phyloP scores from a whole-genome alignment of 2,113 vertebrate species.

The Gambusia affinis region DNA sequence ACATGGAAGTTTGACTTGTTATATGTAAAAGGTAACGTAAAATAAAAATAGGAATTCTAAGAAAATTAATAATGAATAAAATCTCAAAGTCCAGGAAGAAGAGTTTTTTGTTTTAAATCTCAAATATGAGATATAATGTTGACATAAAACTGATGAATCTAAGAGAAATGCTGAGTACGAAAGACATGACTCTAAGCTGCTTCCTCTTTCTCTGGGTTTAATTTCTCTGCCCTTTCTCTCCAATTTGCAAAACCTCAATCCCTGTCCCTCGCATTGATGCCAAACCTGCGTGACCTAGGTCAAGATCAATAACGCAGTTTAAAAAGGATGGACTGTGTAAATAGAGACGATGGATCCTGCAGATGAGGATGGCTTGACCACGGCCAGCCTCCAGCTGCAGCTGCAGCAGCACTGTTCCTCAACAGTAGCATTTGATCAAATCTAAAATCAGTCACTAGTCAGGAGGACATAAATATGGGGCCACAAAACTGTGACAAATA shows the following conservation, averaged over 20 bases:
- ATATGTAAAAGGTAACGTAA: conserved; percentile 4
- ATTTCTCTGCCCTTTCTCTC: no score
- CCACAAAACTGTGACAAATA: background rate
- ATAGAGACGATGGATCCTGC: conserved; percentile 69
- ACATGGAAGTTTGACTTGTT: no score
- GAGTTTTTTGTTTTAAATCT: no score
- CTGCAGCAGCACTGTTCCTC: conserved; percentile 14
- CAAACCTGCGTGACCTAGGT: conserved; percentile 66
- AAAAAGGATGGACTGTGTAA: conserved; percentile 74
- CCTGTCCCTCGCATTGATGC: conserved; percentile 39
- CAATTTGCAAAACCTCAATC: no score
- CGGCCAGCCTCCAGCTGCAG: conserved; percentile 51
- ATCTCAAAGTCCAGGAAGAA: background rate
- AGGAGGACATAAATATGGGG: conserved; percentile 7
- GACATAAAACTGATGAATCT: no score
- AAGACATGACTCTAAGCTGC: no score
- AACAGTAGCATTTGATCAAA: conserved; percentile 60
- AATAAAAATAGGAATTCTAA: conserved; percentile 19
- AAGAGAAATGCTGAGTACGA: no score
- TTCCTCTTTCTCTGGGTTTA: no score
- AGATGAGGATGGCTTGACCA: conserved; percentile 57
- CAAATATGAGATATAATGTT: no score
- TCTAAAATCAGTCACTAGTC: conserved; percentile 46
- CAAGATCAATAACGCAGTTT: conserved; percentile 73
- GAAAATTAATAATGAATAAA: conserved; percentile 43